Evolutionary conservation across 2,888 invertebrate genomes (phyloP), one percentile per base, ranked within the genome.

Genomic region (Pinctada fucata): DNA sequence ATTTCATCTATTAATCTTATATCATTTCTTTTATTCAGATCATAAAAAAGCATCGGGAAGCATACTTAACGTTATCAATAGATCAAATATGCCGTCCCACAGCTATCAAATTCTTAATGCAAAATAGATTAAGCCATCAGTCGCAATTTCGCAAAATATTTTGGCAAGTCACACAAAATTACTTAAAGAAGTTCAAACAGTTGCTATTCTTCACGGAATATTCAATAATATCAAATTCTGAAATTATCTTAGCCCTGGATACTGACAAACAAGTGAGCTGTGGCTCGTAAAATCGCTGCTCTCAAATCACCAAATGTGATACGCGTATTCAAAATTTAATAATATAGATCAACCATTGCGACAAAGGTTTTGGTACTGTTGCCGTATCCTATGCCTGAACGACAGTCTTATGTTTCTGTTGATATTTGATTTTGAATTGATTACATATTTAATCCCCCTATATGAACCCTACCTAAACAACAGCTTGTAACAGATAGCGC

Each of bases 171-270:
- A 58, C 58, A 58, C 58, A 13, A 58, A 58, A 10, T 58, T 58
- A 10, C 6, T 58, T 13, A 58, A 58, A 58, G 13, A 13, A 58
- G 58, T 58, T 58, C 58, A 58, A 58, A 58, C 6, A 58, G 58
- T 58, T 58, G 58, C 58, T 6, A 58, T 58, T 10, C 58, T 58
- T 58, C 58, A 58, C 58, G 58, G 13, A 58, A 58, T 58, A 58
- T 58, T 58, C 58, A 58, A 58, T 58, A 58, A 58, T 58, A 58
- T 58, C 58, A 58, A 58, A 58, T 58, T 58, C 58, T 6, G 58
- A 58, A 58, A 58, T 58, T 58, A 58, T 58, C 58, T 58, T 0
- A 10, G 58, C 8, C 13, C 13, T 58, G 6, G 58, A 13, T 58
- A 10, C 13, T 58, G 58, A 58, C 58, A 58, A 58, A 58, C 13